phyloP scores from a whole-genome alignment of 2,113 vertebrate genomes.

The Asarcornis scutulata region DNA sequence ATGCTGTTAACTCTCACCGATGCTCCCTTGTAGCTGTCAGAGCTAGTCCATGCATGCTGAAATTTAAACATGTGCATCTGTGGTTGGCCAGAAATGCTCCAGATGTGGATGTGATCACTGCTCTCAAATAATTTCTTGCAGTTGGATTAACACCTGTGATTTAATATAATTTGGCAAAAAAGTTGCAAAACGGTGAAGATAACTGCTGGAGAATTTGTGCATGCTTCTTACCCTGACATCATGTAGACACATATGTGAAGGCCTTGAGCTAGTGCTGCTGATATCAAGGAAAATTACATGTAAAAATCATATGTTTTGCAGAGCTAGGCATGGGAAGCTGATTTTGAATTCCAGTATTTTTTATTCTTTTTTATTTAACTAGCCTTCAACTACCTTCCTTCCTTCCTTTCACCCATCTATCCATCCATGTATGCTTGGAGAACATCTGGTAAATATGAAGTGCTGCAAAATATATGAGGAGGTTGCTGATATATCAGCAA shows the following conservation, averaged over 20 bases:
- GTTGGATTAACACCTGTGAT: background rate
- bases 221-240: background rate
- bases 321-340: background rate
- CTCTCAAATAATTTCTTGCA: background rate
- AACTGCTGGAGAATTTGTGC: background rate
- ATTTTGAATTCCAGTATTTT: background rate
- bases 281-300: background rate
- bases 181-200: background rate
- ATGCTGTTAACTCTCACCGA: background rate
- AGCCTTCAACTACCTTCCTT: background rate
- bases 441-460: constrained; percentile 4
- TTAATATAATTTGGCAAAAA: background rate
- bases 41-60: background rate
- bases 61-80: background rate
- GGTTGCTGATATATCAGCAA: background rate
- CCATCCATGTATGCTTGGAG: background rate
- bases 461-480: background rate
- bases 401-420: background rate
- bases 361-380: background rate
- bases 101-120: background rate
- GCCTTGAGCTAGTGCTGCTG: background rate
- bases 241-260: background rate
- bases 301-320: background rate
- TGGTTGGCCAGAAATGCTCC: background rate
- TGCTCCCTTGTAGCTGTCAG: background rate